Base-by-base conservation (phyloP, 1,140 invertebrate genomes). In the Musca domestica region DNA sequence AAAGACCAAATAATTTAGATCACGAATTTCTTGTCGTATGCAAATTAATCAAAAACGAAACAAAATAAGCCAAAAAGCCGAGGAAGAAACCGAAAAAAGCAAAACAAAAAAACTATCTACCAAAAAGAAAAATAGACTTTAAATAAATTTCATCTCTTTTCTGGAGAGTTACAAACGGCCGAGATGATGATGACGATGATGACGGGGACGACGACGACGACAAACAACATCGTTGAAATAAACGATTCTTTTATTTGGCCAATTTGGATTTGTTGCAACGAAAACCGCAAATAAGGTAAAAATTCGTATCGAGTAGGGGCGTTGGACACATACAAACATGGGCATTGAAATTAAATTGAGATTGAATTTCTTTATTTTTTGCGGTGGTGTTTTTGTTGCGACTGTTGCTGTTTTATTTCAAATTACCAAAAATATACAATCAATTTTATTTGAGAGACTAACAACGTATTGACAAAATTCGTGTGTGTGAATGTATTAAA, bases 11-110 rank as follows among this genome's bases (percentile, higher is more conserved):
- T 80, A 80, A 80, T 80, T 80, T 78, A 76, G 78, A 80, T 80
- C 78, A 80, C 78, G 78, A 80, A 72, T 76, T 80, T 71, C 76
- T 78, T 80, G 78, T 80, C 75, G 75, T 80, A 80, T 80, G 78
- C 78, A 80, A 80, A 80, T 80, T 80, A 80, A 80, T 80, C 78
- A 80, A 80, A 80, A 61, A 61, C 56, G 27, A 61, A 61, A 61
- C 56, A 27, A 23, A 30, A 58, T 27, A 17, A 25, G 34, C 4
- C 23, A 58, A 58, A 51, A 22, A 19, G 20, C 4, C 20, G 1
- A 3, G 41, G 15, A 20, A 52, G 23, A 7, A 52, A 15, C 17
- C 15, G 14, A 9, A 56, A 61, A 61, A 51, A 5, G 3, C 27
- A 30, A 30, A 30, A 30, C 6, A 41, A 41, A 41, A 10, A 41